Conservation (phyloP, 2,113 vertebrate species). For the Apteryx mantelli region DNA sequence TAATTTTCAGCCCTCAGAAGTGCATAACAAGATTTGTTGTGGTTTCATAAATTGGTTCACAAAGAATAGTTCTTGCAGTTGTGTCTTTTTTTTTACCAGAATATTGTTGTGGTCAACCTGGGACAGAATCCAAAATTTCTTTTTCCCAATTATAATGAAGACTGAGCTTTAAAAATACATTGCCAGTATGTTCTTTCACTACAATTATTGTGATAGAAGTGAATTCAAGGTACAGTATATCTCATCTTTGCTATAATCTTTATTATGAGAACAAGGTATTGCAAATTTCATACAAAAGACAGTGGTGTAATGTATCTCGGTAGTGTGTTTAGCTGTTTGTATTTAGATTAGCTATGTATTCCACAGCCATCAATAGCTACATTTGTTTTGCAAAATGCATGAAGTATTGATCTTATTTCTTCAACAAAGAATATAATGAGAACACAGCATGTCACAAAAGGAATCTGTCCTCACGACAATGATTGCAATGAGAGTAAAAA, state of each 20-base stretch:
- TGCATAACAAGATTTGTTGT: not conserved
- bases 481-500: not conserved
- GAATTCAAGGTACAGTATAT: not conserved
- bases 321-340: not conserved
- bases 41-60: not conserved
- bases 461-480: not conserved
- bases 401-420: slow-evolving; percentile 42
- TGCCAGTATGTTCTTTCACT: not conserved
- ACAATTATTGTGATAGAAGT: not conserved
- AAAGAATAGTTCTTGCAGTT: not conserved
- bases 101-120: not conserved
- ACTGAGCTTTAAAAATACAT: not conserved
- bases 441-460: not conserved
- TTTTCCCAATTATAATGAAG: not conserved
- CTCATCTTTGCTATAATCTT: slow-evolving; percentile 6
- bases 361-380: not conserved
- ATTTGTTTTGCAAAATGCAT: slow-evolving; percentile 25
- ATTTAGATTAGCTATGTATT: not conserved
- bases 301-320: not conserved
- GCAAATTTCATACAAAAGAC: not conserved
- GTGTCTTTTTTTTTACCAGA: not conserved
- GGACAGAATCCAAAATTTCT: not conserved
- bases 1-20: not conserved
- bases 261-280: not conserved
- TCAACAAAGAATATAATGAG: not conserved